Conservation (phyloP, 92 coral and sea anemone species). For the Zoanthus solanderi region DNA sequence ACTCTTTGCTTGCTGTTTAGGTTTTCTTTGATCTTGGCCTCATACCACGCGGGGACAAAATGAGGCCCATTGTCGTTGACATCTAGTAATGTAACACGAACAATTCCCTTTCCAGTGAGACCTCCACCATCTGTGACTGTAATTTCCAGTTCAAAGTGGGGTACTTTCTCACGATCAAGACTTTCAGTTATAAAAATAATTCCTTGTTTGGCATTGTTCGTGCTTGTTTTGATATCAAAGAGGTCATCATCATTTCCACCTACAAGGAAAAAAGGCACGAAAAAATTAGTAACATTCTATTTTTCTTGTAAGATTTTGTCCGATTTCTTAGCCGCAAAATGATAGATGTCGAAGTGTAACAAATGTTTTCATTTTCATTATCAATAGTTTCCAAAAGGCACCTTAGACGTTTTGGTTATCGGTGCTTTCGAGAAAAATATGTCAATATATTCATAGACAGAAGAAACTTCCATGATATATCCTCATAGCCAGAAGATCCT, state of each 20-base stretch:
- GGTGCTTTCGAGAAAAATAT: background rate
- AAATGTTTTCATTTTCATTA: no score
- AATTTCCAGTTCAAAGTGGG: slow-evolving; percentile 75
- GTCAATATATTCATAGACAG: no score
- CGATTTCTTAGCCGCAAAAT: background rate
- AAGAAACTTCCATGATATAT: no score
- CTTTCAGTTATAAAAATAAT: slow-evolving; percentile 66
- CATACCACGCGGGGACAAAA: slow-evolving; percentile 90
- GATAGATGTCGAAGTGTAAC: background rate
- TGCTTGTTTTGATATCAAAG: slow-evolving; percentile 68
- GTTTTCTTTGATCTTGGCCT: slow-evolving; percentile 75
- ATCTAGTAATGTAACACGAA: slow-evolving; percentile 72
- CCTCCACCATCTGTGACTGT: slow-evolving; percentile 94
- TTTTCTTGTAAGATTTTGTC: background rate
- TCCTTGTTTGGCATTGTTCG: slow-evolving; percentile 75
- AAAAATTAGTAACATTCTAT: background rate
- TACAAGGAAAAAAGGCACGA: background rate
- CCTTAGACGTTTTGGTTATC: no score
- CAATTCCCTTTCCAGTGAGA: slow-evolving; percentile 72
- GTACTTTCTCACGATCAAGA: slow-evolving; percentile 81
- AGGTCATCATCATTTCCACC: slow-evolving; percentile 83
- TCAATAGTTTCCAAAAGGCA: no score
- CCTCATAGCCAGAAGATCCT: no score
- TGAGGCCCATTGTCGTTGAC: slow-evolving; percentile 94
- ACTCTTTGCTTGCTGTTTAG: slow-evolving; percentile 68